Evolutionary conservation across 2,113 vertebrate genomes (phyloP).

Genomic region (Syrmaticus mikado): DNA sequence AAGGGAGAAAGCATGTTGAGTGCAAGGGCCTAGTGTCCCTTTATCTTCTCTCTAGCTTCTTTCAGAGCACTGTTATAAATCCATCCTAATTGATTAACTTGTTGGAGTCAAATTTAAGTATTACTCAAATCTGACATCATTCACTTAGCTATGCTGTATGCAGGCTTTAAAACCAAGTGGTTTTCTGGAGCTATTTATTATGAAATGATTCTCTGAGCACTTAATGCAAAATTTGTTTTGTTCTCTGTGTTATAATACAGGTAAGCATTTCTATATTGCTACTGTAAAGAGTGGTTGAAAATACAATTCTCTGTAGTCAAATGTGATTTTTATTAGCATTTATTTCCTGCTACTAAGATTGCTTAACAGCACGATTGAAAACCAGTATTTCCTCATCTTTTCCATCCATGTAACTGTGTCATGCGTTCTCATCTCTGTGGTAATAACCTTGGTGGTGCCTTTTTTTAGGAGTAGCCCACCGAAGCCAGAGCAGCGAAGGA

Average conservation of each 20-base stretch:
- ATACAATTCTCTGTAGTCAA: not conserved
- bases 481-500: constrained; percentile 99
- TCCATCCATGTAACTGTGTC: not conserved
- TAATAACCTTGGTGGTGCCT: constrained; percentile 27
- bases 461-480: constrained; percentile 89
- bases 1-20: not conserved
- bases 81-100: not conserved
- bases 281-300: not conserved
- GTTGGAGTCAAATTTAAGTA: not conserved
- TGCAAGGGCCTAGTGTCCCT: not conserved
- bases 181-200: not conserved
- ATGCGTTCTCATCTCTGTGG: not conserved
- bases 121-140: not conserved
- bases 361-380: not conserved
- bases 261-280: not conserved
- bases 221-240: not conserved
- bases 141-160: not conserved
- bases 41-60: not conserved
- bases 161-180: not conserved
- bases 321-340: not conserved
- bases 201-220: not conserved
- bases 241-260: not conserved
- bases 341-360: constrained; percentile 3
- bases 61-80: not conserved
- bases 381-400: not conserved